Conservation (phyloP, 2,797 vertebrate genomes). For the Anomalospiza imberbis region DNA sequence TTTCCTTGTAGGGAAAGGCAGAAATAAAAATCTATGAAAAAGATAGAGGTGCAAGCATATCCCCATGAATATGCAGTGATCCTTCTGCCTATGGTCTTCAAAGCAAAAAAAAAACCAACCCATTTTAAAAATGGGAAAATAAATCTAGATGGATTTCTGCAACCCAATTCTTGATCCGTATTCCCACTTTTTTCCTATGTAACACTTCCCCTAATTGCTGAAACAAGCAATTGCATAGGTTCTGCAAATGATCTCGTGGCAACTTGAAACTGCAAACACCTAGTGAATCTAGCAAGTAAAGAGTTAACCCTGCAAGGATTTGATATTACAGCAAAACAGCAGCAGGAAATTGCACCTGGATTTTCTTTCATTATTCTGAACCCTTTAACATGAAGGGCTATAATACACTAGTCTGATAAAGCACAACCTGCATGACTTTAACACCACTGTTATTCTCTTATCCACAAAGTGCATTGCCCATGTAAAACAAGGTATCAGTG, state of each 20-base stretch:
- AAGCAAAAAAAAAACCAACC: background rate
- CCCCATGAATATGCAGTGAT: background rate
- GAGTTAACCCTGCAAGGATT: background rate
- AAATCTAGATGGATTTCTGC: background rate
- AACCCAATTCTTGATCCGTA: background rate
- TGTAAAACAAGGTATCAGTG: conserved; percentile 2
- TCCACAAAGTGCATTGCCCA: background rate
- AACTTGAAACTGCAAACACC: background rate
- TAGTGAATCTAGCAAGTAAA: background rate
- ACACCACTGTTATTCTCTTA: background rate
- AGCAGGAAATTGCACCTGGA: background rate
- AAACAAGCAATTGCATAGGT: background rate
- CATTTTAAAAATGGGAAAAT: background rate
- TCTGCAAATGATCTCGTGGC: background rate
- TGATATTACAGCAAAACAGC: background rate
- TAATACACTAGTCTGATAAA: background rate
- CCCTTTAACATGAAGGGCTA: conserved; percentile 1
- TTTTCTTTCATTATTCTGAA: conserved; percentile 9
- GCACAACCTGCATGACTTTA: background rate
- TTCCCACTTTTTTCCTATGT: background rate
- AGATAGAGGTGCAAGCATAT: background rate
- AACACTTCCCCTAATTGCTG: background rate
- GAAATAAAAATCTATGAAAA: background rate
- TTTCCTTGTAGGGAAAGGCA: background rate
- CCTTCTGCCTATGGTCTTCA: background rate